These are phyloP conservation scores for Tetrapedia diversipes DNA, from an alignment of 2,888 invertebrate species.

Conservation along the genomic window DNA sequence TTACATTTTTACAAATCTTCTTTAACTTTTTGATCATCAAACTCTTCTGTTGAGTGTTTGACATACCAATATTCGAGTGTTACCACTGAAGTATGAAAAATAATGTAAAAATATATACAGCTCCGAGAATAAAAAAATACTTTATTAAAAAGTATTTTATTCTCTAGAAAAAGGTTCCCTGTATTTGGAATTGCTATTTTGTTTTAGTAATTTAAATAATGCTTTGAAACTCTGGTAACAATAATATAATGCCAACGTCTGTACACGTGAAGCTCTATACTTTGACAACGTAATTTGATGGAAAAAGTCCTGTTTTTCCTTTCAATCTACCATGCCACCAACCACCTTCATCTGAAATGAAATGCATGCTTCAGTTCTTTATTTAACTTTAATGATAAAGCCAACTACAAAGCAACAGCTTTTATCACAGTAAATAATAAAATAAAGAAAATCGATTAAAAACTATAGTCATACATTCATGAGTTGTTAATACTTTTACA, in stretches of 20 bases:
- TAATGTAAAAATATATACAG: constrained; percentile 20
- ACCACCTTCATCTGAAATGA: constrained; percentile 85
- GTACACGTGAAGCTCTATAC: constrained; percentile 64
- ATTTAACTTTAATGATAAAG: too few relatives aligned
- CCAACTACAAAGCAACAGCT: too few relatives aligned
- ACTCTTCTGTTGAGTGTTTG: too few relatives aligned
- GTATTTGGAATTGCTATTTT: constrained; percentile 33
- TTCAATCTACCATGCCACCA: constrained; percentile 87
- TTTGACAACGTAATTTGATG: constrained; percentile 86
- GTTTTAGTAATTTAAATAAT: not conserved
- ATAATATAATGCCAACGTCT: not conserved
- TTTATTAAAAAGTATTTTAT: constrained; percentile 36
- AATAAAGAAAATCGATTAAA: too few relatives aligned
- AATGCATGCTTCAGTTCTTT: not conserved
- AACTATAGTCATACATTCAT: too few relatives aligned
- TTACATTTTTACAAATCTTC: too few relatives aligned
- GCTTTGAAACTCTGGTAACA: not conserved
- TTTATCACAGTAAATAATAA: not conserved
- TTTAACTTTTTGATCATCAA: too few relatives aligned
- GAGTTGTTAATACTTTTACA: not conserved
- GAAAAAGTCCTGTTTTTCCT: constrained; percentile 86
- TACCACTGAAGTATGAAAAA: too few relatives aligned
- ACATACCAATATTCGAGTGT: too few relatives aligned
- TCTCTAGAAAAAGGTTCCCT: constrained; percentile 23
- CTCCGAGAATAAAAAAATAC: constrained; percentile 26